Evolutionary conservation across 2,113 vertebrate species (phyloP), one percentile per base, ranked within the genome.

Genomic region (Piaya cayana): DNA sequence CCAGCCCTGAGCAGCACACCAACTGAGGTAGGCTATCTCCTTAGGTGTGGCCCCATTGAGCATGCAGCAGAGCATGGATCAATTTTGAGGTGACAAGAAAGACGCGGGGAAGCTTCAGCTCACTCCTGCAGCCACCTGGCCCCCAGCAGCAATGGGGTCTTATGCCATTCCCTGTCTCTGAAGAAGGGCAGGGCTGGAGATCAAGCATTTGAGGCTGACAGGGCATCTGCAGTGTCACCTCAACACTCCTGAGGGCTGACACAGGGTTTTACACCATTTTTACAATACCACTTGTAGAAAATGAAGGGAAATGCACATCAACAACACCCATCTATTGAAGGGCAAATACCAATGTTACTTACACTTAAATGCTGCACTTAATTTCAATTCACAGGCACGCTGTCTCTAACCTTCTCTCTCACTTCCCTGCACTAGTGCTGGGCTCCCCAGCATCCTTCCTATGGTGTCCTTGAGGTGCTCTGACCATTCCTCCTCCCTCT

Each of bases 1-100:
- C 30, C 49, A 74, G 39, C 36, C 26, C 0, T 0, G 29, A 42
- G 29, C 68, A 65, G 64, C 1, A 10, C 1, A 9, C 30, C 39
- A 32, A 5, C 25, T 7, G n/a, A 52, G 59, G 25, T 49, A 72
- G 47, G 49, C 22, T 55, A 16, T 25, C 14, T 55, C 68, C 32
- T 50, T 8, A 26, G 18, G 27, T 21, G 15, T 2, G 2, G 30
- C 49, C n/a, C 27, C 27, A 36, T 22, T 0, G 2, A 56, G 63
- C 47, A 69, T 1, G 20, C 25, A 62, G n/a, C 11, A 74, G 27
- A 62, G 55, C 26, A 27, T 1, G 2, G 21, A 10, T 22, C 2
- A 2, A 21, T 82, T 53, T 45, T 30, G 37, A 82, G 65, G 27
- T 49, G 47, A 84, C 47, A 25, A 36, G 42, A 49, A 53, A 67